Evolutionary conservation across 2,113 vertebrate genomes (phyloP).

Genomic region (Oxygymnocypris stewartii): DNA sequence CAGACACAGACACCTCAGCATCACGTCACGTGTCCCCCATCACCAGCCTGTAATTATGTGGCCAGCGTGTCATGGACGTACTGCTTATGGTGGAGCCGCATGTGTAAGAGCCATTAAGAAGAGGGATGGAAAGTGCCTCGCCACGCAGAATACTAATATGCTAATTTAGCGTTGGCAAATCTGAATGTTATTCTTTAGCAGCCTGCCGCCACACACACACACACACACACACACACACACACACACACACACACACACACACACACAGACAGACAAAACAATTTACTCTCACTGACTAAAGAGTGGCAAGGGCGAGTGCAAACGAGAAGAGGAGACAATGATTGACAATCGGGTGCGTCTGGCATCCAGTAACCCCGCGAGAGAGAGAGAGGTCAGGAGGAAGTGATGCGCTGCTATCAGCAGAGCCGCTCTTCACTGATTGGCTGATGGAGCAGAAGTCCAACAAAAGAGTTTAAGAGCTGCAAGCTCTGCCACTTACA

Average conservation of each 20-base stretch:
- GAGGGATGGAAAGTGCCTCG: conserved; percentile 73
- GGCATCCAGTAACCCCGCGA: not conserved
- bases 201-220: not conserved
- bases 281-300: conserved; percentile 61
- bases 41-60: conserved; percentile 23
- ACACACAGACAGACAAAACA: conserved; percentile 38
- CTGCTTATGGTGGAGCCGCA: conserved; percentile 13
- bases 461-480: not conserved
- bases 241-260: not conserved
- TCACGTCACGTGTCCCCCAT: not conserved
- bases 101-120: conserved; percentile 39
- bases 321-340: conserved; percentile 41
- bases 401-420: conserved; percentile 17
- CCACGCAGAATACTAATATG: conserved; percentile 78
- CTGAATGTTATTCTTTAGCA: conserved; percentile 56
- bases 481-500: not conserved
- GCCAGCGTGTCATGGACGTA: conserved; percentile 26
- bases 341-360: conserved; percentile 52
- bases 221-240: not conserved
- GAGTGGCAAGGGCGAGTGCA: conserved; percentile 45
- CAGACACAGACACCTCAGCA: not conserved
- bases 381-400: conserved; percentile 14
- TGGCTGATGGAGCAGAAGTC: conserved; percentile 24
- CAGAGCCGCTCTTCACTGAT: not conserved
- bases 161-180: conserved; percentile 68